These are phyloP conservation scores for Sebastes iracundus DNA, from an alignment of 2,797 vertebrate genomes.

Conservation along the genomic window DNA sequence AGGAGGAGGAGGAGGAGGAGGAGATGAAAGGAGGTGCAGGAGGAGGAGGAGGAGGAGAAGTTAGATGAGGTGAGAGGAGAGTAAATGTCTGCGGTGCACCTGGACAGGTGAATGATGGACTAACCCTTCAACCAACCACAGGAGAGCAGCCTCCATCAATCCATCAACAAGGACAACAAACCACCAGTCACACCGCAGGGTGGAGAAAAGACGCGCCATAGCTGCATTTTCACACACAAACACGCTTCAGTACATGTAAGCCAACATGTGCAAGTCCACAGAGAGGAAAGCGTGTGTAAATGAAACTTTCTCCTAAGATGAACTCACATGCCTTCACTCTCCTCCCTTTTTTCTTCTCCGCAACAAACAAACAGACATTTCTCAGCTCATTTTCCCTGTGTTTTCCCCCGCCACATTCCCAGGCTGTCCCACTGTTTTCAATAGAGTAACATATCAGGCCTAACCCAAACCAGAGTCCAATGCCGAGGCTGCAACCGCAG, in stretches of 20 bases:
- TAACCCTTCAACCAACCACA: slow-evolving; percentile 59
- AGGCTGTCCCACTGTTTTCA: slow-evolving; percentile 70
- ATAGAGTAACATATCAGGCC: slow-evolving; percentile 53
- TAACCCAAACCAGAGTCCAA: slow-evolving; percentile 63
- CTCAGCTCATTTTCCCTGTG: slow-evolving; percentile 44
- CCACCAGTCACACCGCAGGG: slow-evolving; percentile 77
- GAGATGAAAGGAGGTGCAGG: slow-evolving; percentile 5
- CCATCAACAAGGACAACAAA: slow-evolving; percentile 61
- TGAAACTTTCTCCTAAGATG: slow-evolving; percentile 61
- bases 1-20: background rate
- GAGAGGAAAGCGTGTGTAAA: slow-evolving; percentile 2
- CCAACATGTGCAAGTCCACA: slow-evolving; percentile 6
- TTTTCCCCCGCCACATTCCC: slow-evolving; percentile 57
- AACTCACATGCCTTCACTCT: slow-evolving; percentile 51
- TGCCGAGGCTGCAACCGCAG: slow-evolving; percentile 50
- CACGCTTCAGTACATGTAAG: background rate
- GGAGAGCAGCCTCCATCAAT: slow-evolving; percentile 67
- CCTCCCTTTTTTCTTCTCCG: slow-evolving; percentile 12
- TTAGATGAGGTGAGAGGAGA: slow-evolving; percentile 8
- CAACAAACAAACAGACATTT: slow-evolving; percentile 64
- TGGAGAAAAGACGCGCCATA: slow-evolving; percentile 35
- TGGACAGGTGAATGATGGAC: slow-evolving; percentile 72
- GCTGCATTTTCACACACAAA: background rate
- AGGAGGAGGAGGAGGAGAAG: background rate
- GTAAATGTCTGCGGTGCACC: slow-evolving; percentile 33